Evolutionary conservation across 2,888 invertebrate species (phyloP).

Genomic region (Ashinkailepas kermadecensis): DNA sequence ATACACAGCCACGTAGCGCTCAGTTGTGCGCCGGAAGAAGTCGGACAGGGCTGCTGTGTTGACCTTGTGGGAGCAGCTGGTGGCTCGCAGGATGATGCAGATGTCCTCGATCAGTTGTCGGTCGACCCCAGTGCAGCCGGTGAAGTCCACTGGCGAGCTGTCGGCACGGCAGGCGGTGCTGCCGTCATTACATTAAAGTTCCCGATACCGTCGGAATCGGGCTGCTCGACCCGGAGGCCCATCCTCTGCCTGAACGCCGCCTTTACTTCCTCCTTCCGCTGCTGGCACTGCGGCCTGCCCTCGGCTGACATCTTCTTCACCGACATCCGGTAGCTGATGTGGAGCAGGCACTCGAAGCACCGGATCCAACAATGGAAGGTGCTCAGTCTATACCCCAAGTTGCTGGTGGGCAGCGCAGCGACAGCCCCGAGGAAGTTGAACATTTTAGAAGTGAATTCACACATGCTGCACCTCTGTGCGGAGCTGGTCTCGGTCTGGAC

Average conservation of each 20-base stretch:
- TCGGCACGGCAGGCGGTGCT: neutral
- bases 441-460: neutral
- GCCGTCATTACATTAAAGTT: no score
- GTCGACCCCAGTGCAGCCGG: neutral
- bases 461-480: neutral
- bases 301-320: neutral
- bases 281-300: neutral
- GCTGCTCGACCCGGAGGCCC: no score
- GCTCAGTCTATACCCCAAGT: neutral
- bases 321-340: neutral
- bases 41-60: no score
- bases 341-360: neutral
- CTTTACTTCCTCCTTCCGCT: neutral
- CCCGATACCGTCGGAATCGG: no score
- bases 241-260: neutral
- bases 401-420: neutral
- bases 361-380: neutral
- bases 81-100: neutral
- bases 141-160: neutral
- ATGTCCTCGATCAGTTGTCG: no score
- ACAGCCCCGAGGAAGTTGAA: neutral
- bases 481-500: neutral
- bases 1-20: no score
- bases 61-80: no score
- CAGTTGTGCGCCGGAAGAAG: no score